Conservation (phyloP, 2,797 vertebrate genomes). For the Limnodromus scolopaceus region DNA sequence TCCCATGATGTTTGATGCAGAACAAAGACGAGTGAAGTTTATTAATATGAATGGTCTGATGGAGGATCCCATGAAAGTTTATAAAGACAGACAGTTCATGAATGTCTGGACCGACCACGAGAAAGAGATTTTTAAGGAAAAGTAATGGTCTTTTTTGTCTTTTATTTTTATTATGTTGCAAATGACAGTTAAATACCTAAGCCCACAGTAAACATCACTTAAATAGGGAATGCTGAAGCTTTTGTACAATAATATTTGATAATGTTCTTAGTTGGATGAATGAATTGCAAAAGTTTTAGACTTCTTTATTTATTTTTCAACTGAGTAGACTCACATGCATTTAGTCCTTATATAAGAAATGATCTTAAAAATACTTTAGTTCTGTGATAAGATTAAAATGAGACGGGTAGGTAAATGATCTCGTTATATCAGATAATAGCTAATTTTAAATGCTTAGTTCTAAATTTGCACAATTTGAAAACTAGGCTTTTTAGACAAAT, state of each 20-base stretch:
- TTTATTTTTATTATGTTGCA: background rate
- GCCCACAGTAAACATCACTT: background rate
- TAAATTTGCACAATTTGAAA: background rate
- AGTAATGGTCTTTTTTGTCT: slow-evolving; percentile 83
- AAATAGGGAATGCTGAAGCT: background rate
- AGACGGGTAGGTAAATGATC: background rate
- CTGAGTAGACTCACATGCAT: background rate
- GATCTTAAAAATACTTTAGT: background rate
- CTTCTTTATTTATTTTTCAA: background rate
- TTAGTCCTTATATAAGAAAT: background rate
- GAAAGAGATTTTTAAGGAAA: slow-evolving; percentile 98
- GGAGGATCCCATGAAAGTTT: slow-evolving; percentile 98
- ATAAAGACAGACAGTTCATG: slow-evolving; percentile 98
- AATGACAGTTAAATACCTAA: background rate
- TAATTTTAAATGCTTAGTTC: background rate
- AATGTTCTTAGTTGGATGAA: background rate
- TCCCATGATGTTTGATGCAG: slow-evolving; percentile 98
- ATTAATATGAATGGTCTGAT: slow-evolving; percentile 99
- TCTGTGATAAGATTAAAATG: background rate
- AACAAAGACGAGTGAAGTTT: slow-evolving; percentile 95
- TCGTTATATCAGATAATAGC: background rate
- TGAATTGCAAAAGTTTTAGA: background rate
- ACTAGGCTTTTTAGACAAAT: background rate
- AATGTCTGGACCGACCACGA: slow-evolving; percentile 99
- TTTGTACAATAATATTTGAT: background rate